A percentile compares a stretch with the other conserved stretches of the same genome.
These are phyloP conservation scores for Oryzaephilus surinamensis DNA, from an alignment of 1,140 invertebrate species.

Conservation along the genomic window DNA sequence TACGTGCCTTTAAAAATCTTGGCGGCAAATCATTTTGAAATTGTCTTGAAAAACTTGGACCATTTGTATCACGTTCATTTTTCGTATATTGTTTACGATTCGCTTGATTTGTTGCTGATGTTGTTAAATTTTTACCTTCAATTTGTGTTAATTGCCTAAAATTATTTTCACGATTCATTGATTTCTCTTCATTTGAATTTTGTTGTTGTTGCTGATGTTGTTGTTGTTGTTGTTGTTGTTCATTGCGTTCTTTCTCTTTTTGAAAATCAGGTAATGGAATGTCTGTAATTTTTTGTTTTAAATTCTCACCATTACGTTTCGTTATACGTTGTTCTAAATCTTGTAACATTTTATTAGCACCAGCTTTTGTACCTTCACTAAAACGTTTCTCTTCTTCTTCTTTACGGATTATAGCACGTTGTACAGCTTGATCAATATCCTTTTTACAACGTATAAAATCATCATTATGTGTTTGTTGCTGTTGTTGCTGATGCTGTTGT, in stretches of 20 bases:
- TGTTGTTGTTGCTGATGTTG: constrained; percentile 17
- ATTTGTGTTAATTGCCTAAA: constrained; percentile 37
- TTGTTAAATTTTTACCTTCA: constrained; percentile 34
- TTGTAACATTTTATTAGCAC: constrained; percentile 47
- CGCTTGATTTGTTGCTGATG: constrained; percentile 14
- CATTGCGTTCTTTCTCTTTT: constrained; percentile 39
- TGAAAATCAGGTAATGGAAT: constrained; percentile 47
- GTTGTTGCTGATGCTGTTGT: constrained; percentile 8
- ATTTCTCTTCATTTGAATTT: constrained; percentile 9
- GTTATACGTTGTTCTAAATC: constrained; percentile 49
- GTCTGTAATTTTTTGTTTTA: constrained; percentile 37
- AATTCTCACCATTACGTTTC: constrained; percentile 38
- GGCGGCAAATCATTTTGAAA: constrained; percentile 76
- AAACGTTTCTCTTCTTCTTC: constrained; percentile 73
- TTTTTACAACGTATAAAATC: constrained; percentile 62
- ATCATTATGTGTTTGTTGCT: constrained; percentile 43
- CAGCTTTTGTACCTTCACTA: constrained; percentile 42
- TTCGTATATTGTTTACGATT: constrained; percentile 29
- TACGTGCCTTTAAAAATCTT: constrained; percentile 59
- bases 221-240: too few relatives aligned
- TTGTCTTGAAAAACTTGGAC: constrained; percentile 51
- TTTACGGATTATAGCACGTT: constrained; percentile 63
- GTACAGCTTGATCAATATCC: constrained; percentile 57
- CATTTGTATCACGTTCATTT: constrained; percentile 23
- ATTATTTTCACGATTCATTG: constrained; percentile 13